These are phyloP conservation scores for Lepilemur septentrionalis DNA, from an alignment of 2,797 vertebrate species.

Conservation along the genomic window DNA sequence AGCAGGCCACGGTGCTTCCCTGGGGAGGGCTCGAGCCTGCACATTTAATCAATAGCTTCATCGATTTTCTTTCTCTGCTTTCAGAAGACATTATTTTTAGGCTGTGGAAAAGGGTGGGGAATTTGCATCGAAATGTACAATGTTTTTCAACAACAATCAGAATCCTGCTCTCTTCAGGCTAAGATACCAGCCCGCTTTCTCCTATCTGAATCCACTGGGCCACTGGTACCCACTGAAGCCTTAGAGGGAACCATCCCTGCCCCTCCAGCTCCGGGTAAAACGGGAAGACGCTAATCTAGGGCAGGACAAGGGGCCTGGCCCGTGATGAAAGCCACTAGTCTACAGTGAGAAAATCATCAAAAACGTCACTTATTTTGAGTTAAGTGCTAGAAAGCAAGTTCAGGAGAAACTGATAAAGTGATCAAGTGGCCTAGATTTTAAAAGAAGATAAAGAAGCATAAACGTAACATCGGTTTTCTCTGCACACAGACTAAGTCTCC, in stretches of 20 bases:
- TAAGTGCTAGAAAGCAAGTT: neutral
- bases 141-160: neutral
- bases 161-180: neutral
- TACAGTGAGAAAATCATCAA: neutral
- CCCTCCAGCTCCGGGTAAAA: accelerated
- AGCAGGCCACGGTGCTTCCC: neutral
- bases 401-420: neutral
- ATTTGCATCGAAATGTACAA: neutral
- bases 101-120: neutral
- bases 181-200: accelerated
- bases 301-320: accelerated
- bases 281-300: accelerated
- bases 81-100: neutral
- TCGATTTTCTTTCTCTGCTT: slow-evolving; percentile 1
- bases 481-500: accelerated
- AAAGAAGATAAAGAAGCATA: neutral
- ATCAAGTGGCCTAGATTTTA: neutral
- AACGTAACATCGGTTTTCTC: neutral
- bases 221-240: accelerated
- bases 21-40: neutral
- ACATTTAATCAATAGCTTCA: neutral
- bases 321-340: accelerated
- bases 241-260: neutral
- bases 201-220: neutral
- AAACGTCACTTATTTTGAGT: neutral